Evolutionary conservation across 1,140 invertebrate genomes (phyloP).

Genomic region (Ostrea denselamellosa): DNA sequence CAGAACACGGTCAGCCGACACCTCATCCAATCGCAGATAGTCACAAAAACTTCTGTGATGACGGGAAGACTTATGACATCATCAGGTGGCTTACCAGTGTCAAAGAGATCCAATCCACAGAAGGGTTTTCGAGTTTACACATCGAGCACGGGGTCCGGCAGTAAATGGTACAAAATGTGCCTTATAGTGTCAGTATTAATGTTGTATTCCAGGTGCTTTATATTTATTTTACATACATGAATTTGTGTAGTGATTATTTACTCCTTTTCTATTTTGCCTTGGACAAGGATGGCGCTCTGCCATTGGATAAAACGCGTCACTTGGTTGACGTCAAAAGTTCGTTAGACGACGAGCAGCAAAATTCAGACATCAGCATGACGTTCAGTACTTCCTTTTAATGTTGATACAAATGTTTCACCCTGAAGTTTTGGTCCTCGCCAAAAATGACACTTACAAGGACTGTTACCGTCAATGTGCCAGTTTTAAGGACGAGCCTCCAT

Average conservation of each 20-base stretch:
- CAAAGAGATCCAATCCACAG: neutral
- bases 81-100: constrained; percentile 7
- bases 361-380: too few species aligned
- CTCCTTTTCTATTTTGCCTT: neutral
- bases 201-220: neutral
- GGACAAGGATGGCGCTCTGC: too few species aligned
- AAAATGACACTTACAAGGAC: too few species aligned
- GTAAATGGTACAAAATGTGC: neutral
- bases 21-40: neutral
- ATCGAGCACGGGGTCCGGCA: neutral
- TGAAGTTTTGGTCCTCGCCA: too few species aligned
- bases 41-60: constrained; percentile 23
- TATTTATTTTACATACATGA: neutral
- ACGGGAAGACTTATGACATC: constrained; percentile 13
- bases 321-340: too few species aligned
- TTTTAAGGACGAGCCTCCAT: too few species aligned
- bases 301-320: too few species aligned
- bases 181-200: constrained; percentile 14
- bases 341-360: too few species aligned
- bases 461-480: too few species aligned
- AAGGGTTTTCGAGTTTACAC: constrained; percentile 16
- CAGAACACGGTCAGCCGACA: neutral
- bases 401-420: too few species aligned
- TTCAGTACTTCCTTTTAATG: too few species aligned
- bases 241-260: neutral